Percentiles rank a stretch among this genome's conserved stretches.
Evolutionary conservation across 2,888 invertebrate species (phyloP).

Genomic region (Phalera bucephala): DNA sequence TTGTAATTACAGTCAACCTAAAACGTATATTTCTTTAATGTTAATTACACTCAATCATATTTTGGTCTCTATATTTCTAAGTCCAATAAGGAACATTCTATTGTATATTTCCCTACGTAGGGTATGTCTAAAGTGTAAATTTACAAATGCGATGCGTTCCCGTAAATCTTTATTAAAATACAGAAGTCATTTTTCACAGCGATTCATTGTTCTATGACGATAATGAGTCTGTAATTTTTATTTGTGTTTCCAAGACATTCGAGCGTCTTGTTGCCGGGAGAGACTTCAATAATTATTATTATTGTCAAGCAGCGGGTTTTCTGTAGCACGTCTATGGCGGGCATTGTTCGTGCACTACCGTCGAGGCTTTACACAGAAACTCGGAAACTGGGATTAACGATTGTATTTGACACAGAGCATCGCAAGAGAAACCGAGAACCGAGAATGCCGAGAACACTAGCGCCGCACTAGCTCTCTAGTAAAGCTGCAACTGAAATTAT

Average conservation of each 20-base stretch:
- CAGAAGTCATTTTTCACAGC: constrained; percentile 3
- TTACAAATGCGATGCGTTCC: too few relatives aligned
- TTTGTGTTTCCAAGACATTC: constrained; percentile 7
- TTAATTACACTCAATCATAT: too few relatives aligned
- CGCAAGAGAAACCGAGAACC: background rate
- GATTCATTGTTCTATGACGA: background rate
- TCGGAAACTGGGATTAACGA: constrained; percentile 24
- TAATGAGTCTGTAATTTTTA: constrained; percentile 8
- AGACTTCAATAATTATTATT: constrained; percentile 24
- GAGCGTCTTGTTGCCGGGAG: constrained; percentile 7
- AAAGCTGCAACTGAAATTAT: constrained; percentile 3
- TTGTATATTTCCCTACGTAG: too few relatives aligned
- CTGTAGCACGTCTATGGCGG: constrained; percentile 13
- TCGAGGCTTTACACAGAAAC: constrained; percentile 8
- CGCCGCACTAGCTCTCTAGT: background rate
- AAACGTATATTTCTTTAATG: too few relatives aligned
- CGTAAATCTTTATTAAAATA: too few relatives aligned
- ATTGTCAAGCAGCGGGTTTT: constrained; percentile 6
- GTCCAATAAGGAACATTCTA: too few relatives aligned
- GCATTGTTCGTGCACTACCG: constrained; percentile 17
- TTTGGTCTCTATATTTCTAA: too few relatives aligned
- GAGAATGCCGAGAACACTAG: constrained; percentile 8
- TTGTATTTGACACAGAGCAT: constrained; percentile 28
- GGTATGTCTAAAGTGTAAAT: too few relatives aligned
- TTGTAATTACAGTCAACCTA: too few relatives aligned